phyloP scores from a whole-genome alignment of 1,140 invertebrate genomes.

The Drosophila mauritiana region DNA sequence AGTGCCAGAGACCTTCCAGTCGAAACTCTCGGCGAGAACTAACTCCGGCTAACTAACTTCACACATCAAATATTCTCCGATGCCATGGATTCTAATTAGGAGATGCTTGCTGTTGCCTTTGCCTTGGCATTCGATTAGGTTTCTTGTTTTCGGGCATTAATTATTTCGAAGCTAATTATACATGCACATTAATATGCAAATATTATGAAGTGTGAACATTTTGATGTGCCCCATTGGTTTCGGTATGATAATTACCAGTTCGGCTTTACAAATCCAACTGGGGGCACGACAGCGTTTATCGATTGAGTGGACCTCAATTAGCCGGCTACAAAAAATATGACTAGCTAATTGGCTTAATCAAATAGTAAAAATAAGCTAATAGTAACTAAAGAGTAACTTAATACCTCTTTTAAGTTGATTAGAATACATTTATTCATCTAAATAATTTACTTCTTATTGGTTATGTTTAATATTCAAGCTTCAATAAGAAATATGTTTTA shows the following conservation, averaged over 20 bases:
- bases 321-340: background rate
- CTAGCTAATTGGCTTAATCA: conserved; percentile 6
- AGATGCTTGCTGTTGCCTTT: background rate
- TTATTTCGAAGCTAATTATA: conserved; percentile 60
- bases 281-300: conserved; percentile 13
- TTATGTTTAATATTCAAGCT: too few relatives aligned
- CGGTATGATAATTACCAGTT: conserved; percentile 29
- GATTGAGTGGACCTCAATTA: conserved; percentile 23
- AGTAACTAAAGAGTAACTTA: background rate
- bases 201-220: conserved; percentile 75
- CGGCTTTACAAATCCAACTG: conserved; percentile 24
- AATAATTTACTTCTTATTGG: too few relatives aligned
- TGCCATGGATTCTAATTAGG: conserved; percentile 16
- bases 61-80: conserved; percentile 23
- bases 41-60: conserved; percentile 35
- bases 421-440: too few relatives aligned
- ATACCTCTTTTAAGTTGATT: background rate
- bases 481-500: background rate
- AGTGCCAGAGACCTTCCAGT: conserved; percentile 32
- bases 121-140: conserved; percentile 42
- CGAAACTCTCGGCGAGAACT: conserved; percentile 23
- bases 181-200: conserved; percentile 71
- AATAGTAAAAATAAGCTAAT: conserved; percentile 1
- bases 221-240: conserved; percentile 62
- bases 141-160: conserved; percentile 54